Conservation (phyloP, 2,797 vertebrate species). For the Decapterus maruadsi region DNA sequence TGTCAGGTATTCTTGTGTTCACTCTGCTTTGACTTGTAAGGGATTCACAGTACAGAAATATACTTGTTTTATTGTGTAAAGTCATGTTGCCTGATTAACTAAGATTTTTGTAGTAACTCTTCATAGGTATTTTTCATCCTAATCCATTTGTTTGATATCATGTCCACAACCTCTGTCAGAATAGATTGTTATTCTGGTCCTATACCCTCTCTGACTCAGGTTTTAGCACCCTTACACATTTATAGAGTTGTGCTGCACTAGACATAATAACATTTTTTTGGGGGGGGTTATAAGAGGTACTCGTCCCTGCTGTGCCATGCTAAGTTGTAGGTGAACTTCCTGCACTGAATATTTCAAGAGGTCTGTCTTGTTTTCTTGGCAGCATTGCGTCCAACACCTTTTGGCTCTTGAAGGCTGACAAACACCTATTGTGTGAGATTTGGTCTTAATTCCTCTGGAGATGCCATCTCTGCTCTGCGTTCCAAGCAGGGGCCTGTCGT, state of each 20-base stretch:
- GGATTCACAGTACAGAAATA: too few species aligned
- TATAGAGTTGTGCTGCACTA: conserved; percentile 48
- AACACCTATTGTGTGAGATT: conserved; percentile 46
- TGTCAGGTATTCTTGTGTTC: not conserved
- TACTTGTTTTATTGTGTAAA: too few species aligned
- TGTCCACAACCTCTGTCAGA: not conserved
- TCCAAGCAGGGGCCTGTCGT: conserved; percentile 13
- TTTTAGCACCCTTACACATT: conserved; percentile 53
- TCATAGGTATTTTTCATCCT: not conserved
- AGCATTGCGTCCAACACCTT: conserved; percentile 52
- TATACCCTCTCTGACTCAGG: conserved; percentile 10
- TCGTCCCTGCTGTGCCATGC: conserved; percentile 59
- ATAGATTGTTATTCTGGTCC: conserved; percentile 43
- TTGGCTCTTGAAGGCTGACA: conserved; percentile 52
- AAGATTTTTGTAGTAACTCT: not conserved
- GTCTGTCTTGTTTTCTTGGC: conserved; percentile 62
- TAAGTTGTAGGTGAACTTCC: conserved; percentile 28
- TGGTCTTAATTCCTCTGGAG: conserved; percentile 65
- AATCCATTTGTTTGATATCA: conserved; percentile 16
- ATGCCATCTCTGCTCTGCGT: conserved; percentile 30
- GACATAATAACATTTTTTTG: conserved; percentile 49
- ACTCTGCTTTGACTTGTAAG: not conserved
- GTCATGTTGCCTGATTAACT: not conserved
- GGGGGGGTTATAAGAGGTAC: conserved; percentile 29
- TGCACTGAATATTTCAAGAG: conserved; percentile 67